These are phyloP conservation scores for Castor canadensis DNA, from an alignment of 2,113 vertebrate species.

Conservation along the genomic window DNA sequence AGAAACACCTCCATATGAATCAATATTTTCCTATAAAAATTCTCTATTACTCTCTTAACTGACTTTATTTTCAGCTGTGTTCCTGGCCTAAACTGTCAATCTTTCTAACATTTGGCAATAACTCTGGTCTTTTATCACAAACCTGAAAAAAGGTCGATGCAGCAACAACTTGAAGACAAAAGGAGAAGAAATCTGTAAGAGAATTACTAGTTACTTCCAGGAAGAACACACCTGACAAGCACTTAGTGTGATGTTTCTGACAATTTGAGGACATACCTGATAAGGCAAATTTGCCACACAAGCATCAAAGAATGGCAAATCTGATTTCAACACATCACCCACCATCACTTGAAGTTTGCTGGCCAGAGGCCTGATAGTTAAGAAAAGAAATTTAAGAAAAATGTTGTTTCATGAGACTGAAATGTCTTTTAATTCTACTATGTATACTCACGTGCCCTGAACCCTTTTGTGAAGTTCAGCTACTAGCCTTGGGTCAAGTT, in stretches of 20 bases:
- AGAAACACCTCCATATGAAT: not conserved
- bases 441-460: slow-evolving; percentile 94
- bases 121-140: slow-evolving; percentile 64
- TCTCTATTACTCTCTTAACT: not conserved
- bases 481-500: slow-evolving; percentile 95
- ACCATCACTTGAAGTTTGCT: slow-evolving; percentile 96
- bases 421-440: slow-evolving; percentile 30
- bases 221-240: not conserved
- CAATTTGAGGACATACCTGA: slow-evolving; percentile 87
- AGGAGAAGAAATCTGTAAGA: slow-evolving; percentile 95
- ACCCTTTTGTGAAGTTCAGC: slow-evolving; percentile 99
- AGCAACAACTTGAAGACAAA: slow-evolving; percentile 98
- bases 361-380: slow-evolving; percentile 83
- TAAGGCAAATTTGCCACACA: slow-evolving; percentile 99
- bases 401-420: not conserved
- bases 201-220: slow-evolving; percentile 22
- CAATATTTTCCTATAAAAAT: not conserved
- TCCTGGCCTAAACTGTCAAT: not conserved
- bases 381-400: not conserved
- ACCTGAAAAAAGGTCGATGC: slow-evolving; percentile 98
- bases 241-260: not conserved
- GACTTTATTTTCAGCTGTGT: not conserved
- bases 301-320: slow-evolving; percentile 95
- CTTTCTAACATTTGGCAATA: slow-evolving; percentile 25
- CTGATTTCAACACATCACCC: slow-evolving; percentile 95